Evolutionary conservation across 1,140 invertebrate species (phyloP).

Genomic region (Amyelois transitella): DNA sequence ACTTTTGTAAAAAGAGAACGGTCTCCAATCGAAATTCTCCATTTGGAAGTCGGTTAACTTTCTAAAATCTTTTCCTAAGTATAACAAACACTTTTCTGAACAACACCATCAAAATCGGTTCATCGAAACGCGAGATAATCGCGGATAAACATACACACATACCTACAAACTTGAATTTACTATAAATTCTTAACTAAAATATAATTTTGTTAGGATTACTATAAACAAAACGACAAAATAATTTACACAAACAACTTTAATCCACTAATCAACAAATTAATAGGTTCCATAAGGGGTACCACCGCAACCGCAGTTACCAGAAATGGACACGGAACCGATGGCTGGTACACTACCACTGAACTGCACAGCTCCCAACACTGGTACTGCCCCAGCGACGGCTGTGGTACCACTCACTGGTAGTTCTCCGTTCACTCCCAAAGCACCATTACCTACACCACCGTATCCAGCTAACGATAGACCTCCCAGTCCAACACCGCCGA

Average conservation of each 20-base stretch:
- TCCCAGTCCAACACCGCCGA: background rate
- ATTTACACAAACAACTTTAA: background rate
- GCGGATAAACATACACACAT: too few species aligned
- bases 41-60: too few species aligned
- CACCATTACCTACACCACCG: slow-evolving; percentile 34
- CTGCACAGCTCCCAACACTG: slow-evolving; percentile 35
- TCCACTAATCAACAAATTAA: background rate
- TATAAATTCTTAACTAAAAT: too few species aligned
- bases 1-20: too few species aligned
- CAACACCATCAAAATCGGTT: too few species aligned
- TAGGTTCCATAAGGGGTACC: slow-evolving; percentile 6
- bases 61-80: too few species aligned
- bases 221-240: too few species aligned
- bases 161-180: too few species aligned
- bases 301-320: slow-evolving; percentile 30
- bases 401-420: slow-evolving; percentile 40
- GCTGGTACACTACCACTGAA: slow-evolving; percentile 33
- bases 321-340: slow-evolving; percentile 25
- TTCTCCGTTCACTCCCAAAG: slow-evolving; percentile 29
- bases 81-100: too few species aligned
- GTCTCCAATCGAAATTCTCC: too few species aligned
- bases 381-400: slow-evolving; percentile 30
- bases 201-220: too few species aligned
- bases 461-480: slow-evolving; percentile 13
- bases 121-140: too few species aligned